Evolutionary conservation across 2,888 invertebrate species (phyloP).

Genomic region (Epicampocera succincta): DNA sequence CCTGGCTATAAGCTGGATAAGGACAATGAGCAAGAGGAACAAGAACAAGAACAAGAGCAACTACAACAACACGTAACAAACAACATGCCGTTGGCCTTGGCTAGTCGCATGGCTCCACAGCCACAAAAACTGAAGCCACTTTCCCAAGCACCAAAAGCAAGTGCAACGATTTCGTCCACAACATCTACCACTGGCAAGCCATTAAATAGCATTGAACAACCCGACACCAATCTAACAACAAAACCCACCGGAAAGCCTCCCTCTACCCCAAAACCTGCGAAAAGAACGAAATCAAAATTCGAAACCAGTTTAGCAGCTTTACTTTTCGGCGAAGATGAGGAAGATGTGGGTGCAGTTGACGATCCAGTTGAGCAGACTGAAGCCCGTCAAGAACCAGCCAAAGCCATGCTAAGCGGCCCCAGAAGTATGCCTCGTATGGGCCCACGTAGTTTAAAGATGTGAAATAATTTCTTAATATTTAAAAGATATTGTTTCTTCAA

Average conservation of each 20-base stretch:
- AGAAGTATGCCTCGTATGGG: slow-evolving; percentile 77
- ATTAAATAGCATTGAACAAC: background rate
- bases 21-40: slow-evolving; percentile 69
- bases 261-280: slow-evolving; percentile 69
- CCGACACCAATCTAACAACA: background rate
- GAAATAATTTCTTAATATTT: slow-evolving; percentile 55
- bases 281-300: slow-evolving; percentile 77
- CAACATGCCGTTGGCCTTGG: slow-evolving; percentile 73
- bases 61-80: slow-evolving; percentile 63
- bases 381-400: slow-evolving; percentile 64
- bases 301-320: slow-evolving; percentile 80
- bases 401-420: slow-evolving; percentile 73
- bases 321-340: slow-evolving; percentile 80
- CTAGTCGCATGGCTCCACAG: slow-evolving; percentile 72
- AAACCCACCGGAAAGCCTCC: slow-evolving; percentile 31
- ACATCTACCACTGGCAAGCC: slow-evolving; percentile 53
- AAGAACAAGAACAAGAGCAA: slow-evolving; percentile 7
- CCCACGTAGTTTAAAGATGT: slow-evolving; percentile 75
- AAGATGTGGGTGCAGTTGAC: slow-evolving; percentile 72
- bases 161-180: slow-evolving; percentile 32
- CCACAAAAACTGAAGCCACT: slow-evolving; percentile 50
- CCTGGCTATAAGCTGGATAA: slow-evolving; percentile 77
- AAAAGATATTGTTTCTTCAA: slow-evolving; percentile 52
- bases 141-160: slow-evolving; percentile 46
- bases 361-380: slow-evolving; percentile 72